Base-by-base conservation (phyloP, 23 tunicate genomes). In the Halocynthia aurantium region DNA sequence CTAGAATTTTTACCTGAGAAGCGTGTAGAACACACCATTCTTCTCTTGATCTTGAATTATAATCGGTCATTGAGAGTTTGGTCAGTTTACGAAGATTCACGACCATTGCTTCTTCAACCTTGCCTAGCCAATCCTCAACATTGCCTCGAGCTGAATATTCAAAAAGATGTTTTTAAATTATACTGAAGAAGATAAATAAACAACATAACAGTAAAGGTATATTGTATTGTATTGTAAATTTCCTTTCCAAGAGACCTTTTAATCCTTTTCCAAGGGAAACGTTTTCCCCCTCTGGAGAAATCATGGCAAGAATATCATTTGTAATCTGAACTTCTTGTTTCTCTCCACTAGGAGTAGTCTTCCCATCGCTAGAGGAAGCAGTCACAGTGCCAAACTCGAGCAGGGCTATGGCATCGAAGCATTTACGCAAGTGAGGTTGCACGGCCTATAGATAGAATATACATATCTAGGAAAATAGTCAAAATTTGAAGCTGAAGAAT, bases 121-220 rank as follows among this genome's bases (percentile, higher is more conserved):
- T 96, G 10, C 99, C 96, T 57, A 96, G 76, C 99, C 99, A 96
- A 68, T 96, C 99, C 81, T 96, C 99, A 18, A 96, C 99, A 73
- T 96, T 96, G 31, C 99, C 99, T 8, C 99, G 90, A 51, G 99
- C 99, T 92, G 84, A 15, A 61, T 60, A 18, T 18, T 69, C 22
- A 17, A 69, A 69, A 1, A 2, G 49, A 69, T 20, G 2, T 69
- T 21, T 18, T 69, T 20, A 21, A 17, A 18, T 69, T 22, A 15
- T 60, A 17, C 2, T 15, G 18, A 17, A 71, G 11, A 8, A 52
- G 13, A 51, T 52, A 10, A 71, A 71, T 40, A 22, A 9, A 18
- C 56, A 22, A 69, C 19, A 72, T 72, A 57, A 76, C 22, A 9
- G 11, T 44, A 0, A 49, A 5, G 57, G 2, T 56, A 55, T n/a